Evolutionary conservation across 1,140 invertebrate genomes (phyloP).

Genomic region (Aphaenogaster ashmeadi): DNA sequence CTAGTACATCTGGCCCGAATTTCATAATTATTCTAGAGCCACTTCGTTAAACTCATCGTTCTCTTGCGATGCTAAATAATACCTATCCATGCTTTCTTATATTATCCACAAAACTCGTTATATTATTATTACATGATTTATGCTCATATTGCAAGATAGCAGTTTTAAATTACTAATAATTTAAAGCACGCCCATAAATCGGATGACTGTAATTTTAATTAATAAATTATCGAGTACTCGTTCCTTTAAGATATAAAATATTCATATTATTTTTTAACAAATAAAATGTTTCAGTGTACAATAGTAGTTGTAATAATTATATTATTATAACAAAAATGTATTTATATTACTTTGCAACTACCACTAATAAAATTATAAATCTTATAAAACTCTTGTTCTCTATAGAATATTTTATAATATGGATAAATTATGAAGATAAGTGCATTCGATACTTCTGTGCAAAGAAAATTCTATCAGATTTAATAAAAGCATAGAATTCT

Average conservation of each 20-base stretch:
- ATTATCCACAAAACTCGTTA: slow-evolving; percentile 42
- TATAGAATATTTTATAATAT: slow-evolving; percentile 17
- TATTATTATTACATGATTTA: slow-evolving; percentile 29
- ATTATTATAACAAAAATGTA: slow-evolving; percentile 29
- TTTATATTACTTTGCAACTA: slow-evolving; percentile 26
- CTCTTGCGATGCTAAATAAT: slow-evolving; percentile 34
- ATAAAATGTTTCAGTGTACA: slow-evolving; percentile 57
- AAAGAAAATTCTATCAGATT: slow-evolving; percentile 43
- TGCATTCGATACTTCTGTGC: slow-evolving; percentile 23
- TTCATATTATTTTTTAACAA: slow-evolving; percentile 46
- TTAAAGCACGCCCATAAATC: slow-evolving; percentile 39
- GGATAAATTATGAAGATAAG: slow-evolving; percentile 7
- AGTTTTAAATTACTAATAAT: slow-evolving; percentile 42
- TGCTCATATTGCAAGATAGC: slow-evolving; percentile 35
- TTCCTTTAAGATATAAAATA: slow-evolving; percentile 45
- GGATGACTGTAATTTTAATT: slow-evolving; percentile 52
- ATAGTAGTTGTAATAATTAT: slow-evolving; percentile 33
- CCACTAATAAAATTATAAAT: slow-evolving; percentile 26
- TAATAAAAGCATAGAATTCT: slow-evolving; percentile 41
- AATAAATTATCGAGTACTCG: slow-evolving; percentile 37
- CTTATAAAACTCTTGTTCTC: slow-evolving; percentile 41
- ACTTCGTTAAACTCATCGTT: slow-evolving; percentile 41
- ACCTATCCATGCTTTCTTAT: slow-evolving; percentile 29
- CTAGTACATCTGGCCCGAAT: slow-evolving; percentile 81
- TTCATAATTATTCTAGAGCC: slow-evolving; percentile 63